These are phyloP conservation scores for Bradypus variegatus DNA, from an alignment of 2,797 vertebrate species.

Conservation along the genomic window DNA sequence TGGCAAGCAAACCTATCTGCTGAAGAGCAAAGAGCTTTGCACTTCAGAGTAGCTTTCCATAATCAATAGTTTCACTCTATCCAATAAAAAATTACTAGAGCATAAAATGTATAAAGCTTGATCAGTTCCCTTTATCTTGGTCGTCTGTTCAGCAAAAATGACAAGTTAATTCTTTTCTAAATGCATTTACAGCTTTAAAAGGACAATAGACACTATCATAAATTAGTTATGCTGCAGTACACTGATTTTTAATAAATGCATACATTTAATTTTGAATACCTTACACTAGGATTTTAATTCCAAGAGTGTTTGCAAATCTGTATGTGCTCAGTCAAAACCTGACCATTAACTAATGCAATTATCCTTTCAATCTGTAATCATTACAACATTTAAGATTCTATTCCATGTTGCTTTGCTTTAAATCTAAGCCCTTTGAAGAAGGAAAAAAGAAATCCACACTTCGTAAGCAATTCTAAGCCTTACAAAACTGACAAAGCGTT, in stretches of 20 bases:
- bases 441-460: slow-evolving; percentile 7
- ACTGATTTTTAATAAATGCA: slow-evolving; percentile 50
- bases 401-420: slow-evolving; percentile 62
- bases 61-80: slow-evolving; percentile 67
- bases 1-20: slow-evolving; percentile 51
- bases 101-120: slow-evolving; percentile 50
- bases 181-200: slow-evolving; percentile 57
- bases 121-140: slow-evolving; percentile 63
- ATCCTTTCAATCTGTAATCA: slow-evolving; percentile 67
- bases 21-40: slow-evolving; percentile 58
- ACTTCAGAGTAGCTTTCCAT: slow-evolving; percentile 64
- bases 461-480: slow-evolving; percentile 56
- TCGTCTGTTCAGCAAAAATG: slow-evolving; percentile 39
- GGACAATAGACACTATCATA: slow-evolving; percentile 58
- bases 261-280: slow-evolving; percentile 65
- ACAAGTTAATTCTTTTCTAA: slow-evolving; percentile 60
- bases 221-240: slow-evolving; percentile 58
- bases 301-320: slow-evolving; percentile 61
- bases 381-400: slow-evolving; percentile 46
- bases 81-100: slow-evolving; percentile 67
- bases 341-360: slow-evolving; percentile 67
- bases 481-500: slow-evolving; percentile 48
- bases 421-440: slow-evolving; percentile 38
- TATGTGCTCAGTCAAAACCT: slow-evolving; percentile 65
- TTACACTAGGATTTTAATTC: slow-evolving; percentile 56